Evolutionary conservation across 2,113 vertebrate genomes (phyloP).

Genomic region (Pleuronectes platessa): DNA sequence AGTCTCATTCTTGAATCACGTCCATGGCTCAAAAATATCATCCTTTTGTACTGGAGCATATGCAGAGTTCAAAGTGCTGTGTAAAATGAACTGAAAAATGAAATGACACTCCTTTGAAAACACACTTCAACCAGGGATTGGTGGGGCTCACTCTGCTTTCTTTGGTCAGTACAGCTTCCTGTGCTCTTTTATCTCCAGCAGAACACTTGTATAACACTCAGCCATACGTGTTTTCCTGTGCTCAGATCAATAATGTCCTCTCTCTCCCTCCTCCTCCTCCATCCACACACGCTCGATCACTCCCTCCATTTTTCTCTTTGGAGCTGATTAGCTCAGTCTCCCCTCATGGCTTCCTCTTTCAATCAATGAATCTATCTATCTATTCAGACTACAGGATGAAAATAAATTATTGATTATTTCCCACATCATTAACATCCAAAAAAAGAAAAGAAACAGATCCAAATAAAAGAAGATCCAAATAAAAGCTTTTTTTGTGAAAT

Average conservation of each 20-base stretch:
- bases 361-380: not conserved
- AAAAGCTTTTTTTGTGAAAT: no score
- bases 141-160: not conserved
- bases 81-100: no score
- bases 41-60: not conserved
- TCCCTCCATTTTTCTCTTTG: slow-evolving; percentile 25
- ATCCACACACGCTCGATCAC: not conserved
- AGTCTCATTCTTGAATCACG: not conserved
- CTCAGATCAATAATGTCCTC: slow-evolving; percentile 47
- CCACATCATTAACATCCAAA: no score
- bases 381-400: not conserved
- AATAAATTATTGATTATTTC: no score
- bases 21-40: not conserved
- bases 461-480: no score
- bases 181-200: slow-evolving; percentile 14
- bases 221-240: slow-evolving; percentile 54
- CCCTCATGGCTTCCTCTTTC: not conserved
- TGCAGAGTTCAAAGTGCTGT: no score
- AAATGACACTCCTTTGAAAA: not conserved
- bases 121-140: not conserved
- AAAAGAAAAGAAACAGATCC: no score
- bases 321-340: slow-evolving; percentile 20
- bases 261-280: slow-evolving; percentile 35
- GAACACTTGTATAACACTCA: slow-evolving; percentile 57
- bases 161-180: slow-evolving; percentile 40